Evolutionary conservation across 2,888 invertebrate genomes (phyloP).

Genomic region (Caenorhabditis panamensis): DNA sequence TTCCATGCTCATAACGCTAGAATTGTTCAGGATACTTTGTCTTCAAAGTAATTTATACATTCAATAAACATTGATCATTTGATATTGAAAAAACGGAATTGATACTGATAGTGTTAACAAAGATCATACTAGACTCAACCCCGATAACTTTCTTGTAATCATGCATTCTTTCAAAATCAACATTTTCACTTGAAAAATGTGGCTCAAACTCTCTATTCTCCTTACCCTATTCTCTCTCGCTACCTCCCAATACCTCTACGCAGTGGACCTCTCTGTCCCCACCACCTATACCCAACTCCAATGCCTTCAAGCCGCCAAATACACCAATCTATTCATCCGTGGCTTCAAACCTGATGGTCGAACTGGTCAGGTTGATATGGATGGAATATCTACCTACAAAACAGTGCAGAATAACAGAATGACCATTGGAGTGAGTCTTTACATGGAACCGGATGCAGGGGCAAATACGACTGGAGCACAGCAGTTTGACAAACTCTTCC

Average conservation of each 20-base stretch:
- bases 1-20: neutral
- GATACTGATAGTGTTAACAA: too few species aligned
- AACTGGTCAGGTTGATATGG: neutral
- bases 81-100: too few species aligned
- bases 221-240: neutral
- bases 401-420: neutral
- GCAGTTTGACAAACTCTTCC: neutral
- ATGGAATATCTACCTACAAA: neutral
- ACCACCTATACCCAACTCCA: neutral
- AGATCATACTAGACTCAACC: too few species aligned
- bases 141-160: too few species aligned
- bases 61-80: too few species aligned
- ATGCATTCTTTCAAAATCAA: too few species aligned
- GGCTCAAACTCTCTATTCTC: neutral
- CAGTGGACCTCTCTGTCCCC: slow-evolving; percentile 1
- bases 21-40: neutral
- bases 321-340: neutral
- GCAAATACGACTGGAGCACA: neutral
- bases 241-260: neutral
- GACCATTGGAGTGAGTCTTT: neutral
- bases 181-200: too few species aligned
- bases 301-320: neutral
- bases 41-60: too few species aligned
- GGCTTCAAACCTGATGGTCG: neutral
- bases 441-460: slow-evolving; percentile 3